Percentiles rank a stretch among this genome's conserved stretches.
Evolutionary conservation across 2,888 invertebrate genomes (phyloP).

Genomic region (Sesia apiformis): DNA sequence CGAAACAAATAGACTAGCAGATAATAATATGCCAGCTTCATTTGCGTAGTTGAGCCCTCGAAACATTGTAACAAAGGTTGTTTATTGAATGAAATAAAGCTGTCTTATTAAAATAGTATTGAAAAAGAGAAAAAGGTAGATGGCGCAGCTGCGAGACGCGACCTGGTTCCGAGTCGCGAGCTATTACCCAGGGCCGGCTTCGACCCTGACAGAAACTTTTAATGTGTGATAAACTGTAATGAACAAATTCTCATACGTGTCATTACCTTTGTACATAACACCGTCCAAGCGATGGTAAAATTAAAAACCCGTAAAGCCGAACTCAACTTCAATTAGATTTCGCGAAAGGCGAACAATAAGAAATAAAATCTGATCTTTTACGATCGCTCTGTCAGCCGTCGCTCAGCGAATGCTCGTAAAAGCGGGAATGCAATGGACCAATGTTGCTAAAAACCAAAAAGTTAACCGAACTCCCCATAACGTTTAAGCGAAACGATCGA

Average conservation of each 20-base stretch:
- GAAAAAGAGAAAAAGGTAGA: slow-evolving; percentile 8
- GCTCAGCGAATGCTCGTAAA: slow-evolving; percentile 62
- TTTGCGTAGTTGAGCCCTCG: slow-evolving; percentile 9
- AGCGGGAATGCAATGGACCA: slow-evolving; percentile 61
- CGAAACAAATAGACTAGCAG: slow-evolving; percentile 20
- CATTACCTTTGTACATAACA: slow-evolving; percentile 53
- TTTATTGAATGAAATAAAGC: slow-evolving; percentile 9
- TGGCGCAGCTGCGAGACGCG: background rate
- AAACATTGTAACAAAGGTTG: slow-evolving; percentile 11
- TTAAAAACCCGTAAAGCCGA: slow-evolving; percentile 65
- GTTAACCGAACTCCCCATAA: slow-evolving; percentile 33
- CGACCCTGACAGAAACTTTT: slow-evolving; percentile 25
- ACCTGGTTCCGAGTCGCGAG: background rate
- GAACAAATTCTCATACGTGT: slow-evolving; percentile 43
- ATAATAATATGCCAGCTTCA: slow-evolving; percentile 13
- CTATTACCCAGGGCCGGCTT: background rate
- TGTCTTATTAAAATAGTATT: slow-evolving; percentile 16
- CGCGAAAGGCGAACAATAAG: slow-evolving; percentile 72
- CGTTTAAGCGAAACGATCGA: slow-evolving; percentile 39
- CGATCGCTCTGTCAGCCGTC: slow-evolving; percentile 59
- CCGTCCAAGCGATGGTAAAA: slow-evolving; percentile 50
- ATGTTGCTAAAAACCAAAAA: slow-evolving; percentile 51
- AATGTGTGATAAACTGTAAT: slow-evolving; percentile 59
- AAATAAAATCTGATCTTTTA: slow-evolving; percentile 70
- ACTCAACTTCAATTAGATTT: slow-evolving; percentile 69